These are phyloP conservation scores for Phocides pigmalion DNA, from an alignment of 1,140 invertebrate genomes.

Conservation along the genomic window DNA sequence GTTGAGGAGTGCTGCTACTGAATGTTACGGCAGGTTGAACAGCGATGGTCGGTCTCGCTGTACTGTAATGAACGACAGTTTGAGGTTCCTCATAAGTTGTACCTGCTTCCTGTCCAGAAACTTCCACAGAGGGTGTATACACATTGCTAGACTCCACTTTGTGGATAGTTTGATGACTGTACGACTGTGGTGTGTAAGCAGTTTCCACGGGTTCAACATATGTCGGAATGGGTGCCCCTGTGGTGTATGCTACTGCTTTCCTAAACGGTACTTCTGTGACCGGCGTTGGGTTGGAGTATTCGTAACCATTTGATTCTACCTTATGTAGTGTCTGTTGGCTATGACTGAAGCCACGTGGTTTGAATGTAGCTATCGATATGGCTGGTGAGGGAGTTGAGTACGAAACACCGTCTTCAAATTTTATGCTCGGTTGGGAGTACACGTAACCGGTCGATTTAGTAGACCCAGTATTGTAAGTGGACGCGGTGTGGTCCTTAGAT, in stretches of 20 bases:
- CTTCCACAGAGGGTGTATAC: constrained; percentile 46
- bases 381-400: constrained; percentile 58
- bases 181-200: constrained; percentile 52
- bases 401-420: constrained; percentile 69
- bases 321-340: constrained; percentile 65
- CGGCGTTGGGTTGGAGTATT: constrained; percentile 58
- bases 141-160: constrained; percentile 56
- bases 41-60: constrained; percentile 35
- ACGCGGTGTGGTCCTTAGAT: constrained; percentile 42
- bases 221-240: constrained; percentile 58
- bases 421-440: constrained; percentile 73
- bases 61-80: constrained; percentile 48
- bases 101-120: constrained; percentile 40
- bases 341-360: constrained; percentile 61
- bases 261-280: constrained; percentile 77
- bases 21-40: constrained; percentile 39
- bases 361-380: constrained; percentile 58
- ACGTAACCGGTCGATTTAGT: constrained; percentile 64
- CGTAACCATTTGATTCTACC: constrained; percentile 51
- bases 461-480: constrained; percentile 36
- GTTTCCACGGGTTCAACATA: constrained; percentile 52
- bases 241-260: constrained; percentile 81
- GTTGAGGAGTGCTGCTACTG: constrained; percentile 44
- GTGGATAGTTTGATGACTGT: constrained; percentile 65
- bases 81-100: constrained; percentile 53